Evolutionary conservation across 1,140 invertebrate species (phyloP), one percentile per base, ranked within the genome.

Genomic region (Diplogasteroides magnus): DNA sequence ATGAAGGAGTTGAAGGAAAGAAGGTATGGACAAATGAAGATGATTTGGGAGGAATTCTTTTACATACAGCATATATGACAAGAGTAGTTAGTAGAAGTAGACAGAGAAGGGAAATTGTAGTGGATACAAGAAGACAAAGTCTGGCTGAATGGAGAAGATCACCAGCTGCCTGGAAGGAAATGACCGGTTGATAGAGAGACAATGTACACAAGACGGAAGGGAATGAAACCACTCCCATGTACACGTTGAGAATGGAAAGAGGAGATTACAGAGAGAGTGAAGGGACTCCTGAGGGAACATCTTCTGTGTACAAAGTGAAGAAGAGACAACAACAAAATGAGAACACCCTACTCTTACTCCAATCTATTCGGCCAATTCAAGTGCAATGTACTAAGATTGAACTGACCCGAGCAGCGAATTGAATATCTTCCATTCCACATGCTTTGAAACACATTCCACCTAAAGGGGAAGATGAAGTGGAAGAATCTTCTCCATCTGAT

Each of bases 371-470:
- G 13, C 29, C 13, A 3, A 19, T 25, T 26, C 26, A 6, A 31
- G 13, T 28, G 11, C 3, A 6, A 32, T n/a, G 28, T 2, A 29
- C 19, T 31, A 15, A n/a, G 57, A 13, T 27, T 59, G 1, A 56
- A 69, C 70, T 71, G 56, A 80, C 78, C 67, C 73, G 75, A 1
- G 78, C 80, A 27, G 78, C 78, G 27, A 59, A 78, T 72, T 80
- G 78, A 59, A 80, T 80, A 65, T 80, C 78, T 55, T 80, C 78
- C 80, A 82, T 80, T 48, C 78, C 78, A 56, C 78, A 80, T 19
- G 78, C 73, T 59, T 79, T 82, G 66, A 80, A 82, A 61, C 78
- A 80, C 25, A 63, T 71, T n/a, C 37, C 37, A 48, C 37, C 37
- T 19, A 48, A 48, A 48, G 37, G 37, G 19, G 37, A 48, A 48